Evolutionary conservation across 2,113 vertebrate genomes (phyloP), one percentile per base, ranked within the genome.

Genomic region (Microcebus lehilahytsara): DNA sequence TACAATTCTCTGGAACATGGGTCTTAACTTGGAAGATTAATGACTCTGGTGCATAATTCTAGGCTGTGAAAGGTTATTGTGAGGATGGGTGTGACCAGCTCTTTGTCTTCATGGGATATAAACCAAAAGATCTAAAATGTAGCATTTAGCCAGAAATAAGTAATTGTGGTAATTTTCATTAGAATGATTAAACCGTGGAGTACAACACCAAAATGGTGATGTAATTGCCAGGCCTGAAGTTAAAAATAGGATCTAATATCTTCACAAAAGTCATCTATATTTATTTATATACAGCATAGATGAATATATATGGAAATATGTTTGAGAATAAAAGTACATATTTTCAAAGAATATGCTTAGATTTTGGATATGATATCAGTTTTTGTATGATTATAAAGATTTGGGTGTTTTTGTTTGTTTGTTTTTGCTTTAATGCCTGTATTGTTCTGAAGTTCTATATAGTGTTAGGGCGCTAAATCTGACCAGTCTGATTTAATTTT

Each of bases 141-240:
- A 74, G 75, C 58, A 80, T 75, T 84, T 89, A 86, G 17, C 19
- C 72, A 79, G 37, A 83, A 90, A 60, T 86, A 74, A 42, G 6
- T 89, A 92, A 78, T 79, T 89, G 62, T 17, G 5, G 25, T 69
- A 64, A 87, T 93, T 94, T 92, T 90, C 56, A 71, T 93, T 95
- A 53, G 37, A 83, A 72, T 95, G 23, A 80, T 96, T 93, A 83
- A 89, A 79, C 49, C 34, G 42, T 96, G 51, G 79, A 83, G 27
- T 37, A 77, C 58, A 74, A 14, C 49, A 84, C 42, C 49, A 34
- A 46, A 90, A 58, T 91, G 51, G 17, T 92, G 74, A 71, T 66
- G 13, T 72, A 58, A 51, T 86, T 37, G 42, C 8, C 22, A 85
- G 22, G 51, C 14, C 56, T 75, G 1, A 56, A 51, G 3, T 62